A percentile compares a stretch with the other conserved stretches of the same genome.
These are phyloP conservation scores for Agonopterix subpropinquella DNA, from an alignment of 2,888 invertebrate species.

Conservation along the genomic window DNA sequence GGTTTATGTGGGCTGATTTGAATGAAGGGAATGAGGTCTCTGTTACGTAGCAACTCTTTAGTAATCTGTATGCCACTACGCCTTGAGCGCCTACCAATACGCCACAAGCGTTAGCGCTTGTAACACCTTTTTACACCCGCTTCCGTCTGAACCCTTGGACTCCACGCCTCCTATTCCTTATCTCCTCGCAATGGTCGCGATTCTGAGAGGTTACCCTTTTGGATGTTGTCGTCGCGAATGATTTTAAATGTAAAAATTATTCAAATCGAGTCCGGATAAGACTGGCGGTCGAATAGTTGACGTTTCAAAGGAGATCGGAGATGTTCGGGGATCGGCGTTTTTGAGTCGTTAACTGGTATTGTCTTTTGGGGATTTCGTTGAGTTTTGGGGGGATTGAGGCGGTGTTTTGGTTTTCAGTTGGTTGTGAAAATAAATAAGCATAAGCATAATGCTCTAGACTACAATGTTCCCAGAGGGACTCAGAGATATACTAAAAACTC, in stretches of 20 bases:
- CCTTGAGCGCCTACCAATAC: too few species aligned
- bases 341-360: conserved; percentile 30
- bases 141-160: conserved; percentile 12
- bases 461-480: too few species aligned
- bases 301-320: conserved; percentile 8
- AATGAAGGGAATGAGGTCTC: too few species aligned
- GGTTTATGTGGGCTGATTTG: too few species aligned
- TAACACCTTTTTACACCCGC: neutral
- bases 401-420: too few species aligned
- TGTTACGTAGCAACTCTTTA: too few species aligned
- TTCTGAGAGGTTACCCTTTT: conserved; percentile 71
- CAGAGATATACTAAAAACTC: too few species aligned
- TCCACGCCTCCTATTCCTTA: conserved; percentile 47
- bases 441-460: too few species aligned
- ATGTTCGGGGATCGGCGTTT: conserved; percentile 55
- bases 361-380: neutral
- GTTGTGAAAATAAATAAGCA: too few species aligned
- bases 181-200: conserved; percentile 70
- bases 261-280: conserved; percentile 65
- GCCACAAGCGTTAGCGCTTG: neutral
- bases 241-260: conserved; percentile 77
- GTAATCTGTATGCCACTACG: too few species aligned
- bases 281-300: conserved; percentile 53
- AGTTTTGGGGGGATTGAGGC: too few species aligned
- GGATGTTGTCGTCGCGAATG: conserved; percentile 73